Percentiles rank a stretch among this genome's conserved stretches.
phyloP scores from a whole-genome alignment of 2,888 invertebrate genomes.

The Xylota sylvarum region DNA sequence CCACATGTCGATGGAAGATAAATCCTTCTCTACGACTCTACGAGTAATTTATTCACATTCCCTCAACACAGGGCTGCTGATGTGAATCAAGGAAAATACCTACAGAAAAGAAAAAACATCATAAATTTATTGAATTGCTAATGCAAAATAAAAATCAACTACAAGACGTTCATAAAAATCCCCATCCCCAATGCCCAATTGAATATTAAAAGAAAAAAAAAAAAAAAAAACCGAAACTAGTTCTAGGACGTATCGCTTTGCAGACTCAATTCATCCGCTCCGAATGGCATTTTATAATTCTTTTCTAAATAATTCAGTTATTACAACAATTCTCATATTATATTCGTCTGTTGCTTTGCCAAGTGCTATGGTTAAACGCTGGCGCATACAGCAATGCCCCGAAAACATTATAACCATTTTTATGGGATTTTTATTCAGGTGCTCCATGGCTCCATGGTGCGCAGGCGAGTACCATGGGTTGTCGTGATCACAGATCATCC shows the following conservation, averaged over 20 bases:
- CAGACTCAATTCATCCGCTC: constrained; percentile 53
- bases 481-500: constrained; percentile 75
- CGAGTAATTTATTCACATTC: constrained; percentile 56
- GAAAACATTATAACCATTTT: constrained; percentile 53
- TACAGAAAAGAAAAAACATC: constrained; percentile 7
- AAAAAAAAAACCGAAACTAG: constrained; percentile 39
- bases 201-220: constrained; percentile 35
- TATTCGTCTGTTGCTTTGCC: constrained; percentile 21
- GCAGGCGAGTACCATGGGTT: constrained; percentile 42
- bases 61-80: constrained; percentile 35
- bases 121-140: constrained; percentile 64
- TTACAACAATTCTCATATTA: constrained; percentile 63
- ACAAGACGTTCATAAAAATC: background rate
- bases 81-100: constrained; percentile 21
- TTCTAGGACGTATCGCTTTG: constrained; percentile 47
- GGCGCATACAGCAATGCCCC: constrained; percentile 44
- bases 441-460: constrained; percentile 4
- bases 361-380: background rate
- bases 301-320: constrained; percentile 76
- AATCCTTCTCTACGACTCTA: constrained; percentile 58
- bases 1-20: constrained; percentile 62
- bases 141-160: constrained; percentile 52
- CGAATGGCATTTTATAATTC: constrained; percentile 42
- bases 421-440: constrained; percentile 55
- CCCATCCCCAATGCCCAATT: constrained; percentile 53